Percentiles rank a stretch among this genome's conserved stretches.
Conservation (phyloP, 2,797 vertebrate species). For the Anguilla marmorata region DNA sequence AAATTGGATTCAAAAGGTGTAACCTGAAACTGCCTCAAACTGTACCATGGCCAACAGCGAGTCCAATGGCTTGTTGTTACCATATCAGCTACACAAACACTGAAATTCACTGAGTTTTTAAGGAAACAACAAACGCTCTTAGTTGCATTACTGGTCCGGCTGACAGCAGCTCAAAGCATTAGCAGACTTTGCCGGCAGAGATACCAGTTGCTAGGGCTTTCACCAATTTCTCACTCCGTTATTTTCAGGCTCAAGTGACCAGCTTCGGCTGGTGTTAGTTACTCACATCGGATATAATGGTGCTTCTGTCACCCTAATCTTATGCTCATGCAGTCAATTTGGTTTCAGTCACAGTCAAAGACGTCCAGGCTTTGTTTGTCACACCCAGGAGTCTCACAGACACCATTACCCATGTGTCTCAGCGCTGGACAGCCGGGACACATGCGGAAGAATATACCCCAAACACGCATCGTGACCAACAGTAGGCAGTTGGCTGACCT, state of each 20-base stretch:
- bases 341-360: not conserved
- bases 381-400: not conserved
- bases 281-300: not conserved
- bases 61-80: not conserved
- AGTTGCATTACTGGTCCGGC: not conserved
- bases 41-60: not conserved
- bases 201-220: not conserved
- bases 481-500: not conserved
- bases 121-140: not conserved
- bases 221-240: not conserved
- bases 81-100: not conserved
- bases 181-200: not conserved
- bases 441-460: not conserved
- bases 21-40: not conserved
- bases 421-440: not conserved
- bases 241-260: not conserved
- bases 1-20: not conserved
- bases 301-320: not conserved
- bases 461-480: not conserved
- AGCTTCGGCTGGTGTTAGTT: not conserved
- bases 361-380: not conserved
- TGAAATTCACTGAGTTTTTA: not conserved
- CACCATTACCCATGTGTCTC: not conserved
- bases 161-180: not conserved
- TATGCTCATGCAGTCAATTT: not conserved